These are phyloP conservation scores for Phragmatobia fuliginosa DNA, from an alignment of 2,888 invertebrate species.

Conservation along the genomic window DNA sequence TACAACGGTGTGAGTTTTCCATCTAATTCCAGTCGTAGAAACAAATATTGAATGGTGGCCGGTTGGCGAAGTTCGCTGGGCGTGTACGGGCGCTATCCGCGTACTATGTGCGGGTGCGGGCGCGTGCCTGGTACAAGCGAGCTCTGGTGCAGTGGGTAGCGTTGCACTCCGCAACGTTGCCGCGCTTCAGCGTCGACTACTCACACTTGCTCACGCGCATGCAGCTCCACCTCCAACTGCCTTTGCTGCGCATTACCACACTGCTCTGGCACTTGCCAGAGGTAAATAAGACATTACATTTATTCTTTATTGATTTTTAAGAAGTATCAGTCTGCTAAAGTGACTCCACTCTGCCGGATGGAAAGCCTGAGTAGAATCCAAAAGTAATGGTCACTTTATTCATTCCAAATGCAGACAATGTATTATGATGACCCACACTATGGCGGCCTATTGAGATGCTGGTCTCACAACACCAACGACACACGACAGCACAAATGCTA, in stretches of 20 bases:
- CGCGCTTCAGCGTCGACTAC: slow-evolving; percentile 73
- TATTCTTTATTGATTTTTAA: background rate
- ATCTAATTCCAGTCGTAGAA: slow-evolving; percentile 53
- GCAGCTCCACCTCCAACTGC: slow-evolving; percentile 74
- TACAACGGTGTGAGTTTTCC: too few species aligned
- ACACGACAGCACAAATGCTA: too few species aligned
- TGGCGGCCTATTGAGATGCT: too few species aligned
- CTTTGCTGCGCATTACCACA: slow-evolving; percentile 72
- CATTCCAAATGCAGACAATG: too few species aligned
- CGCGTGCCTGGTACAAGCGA: slow-evolving; percentile 31
- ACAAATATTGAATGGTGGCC: slow-evolving; percentile 77
- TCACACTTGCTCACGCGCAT: slow-evolving; percentile 75
- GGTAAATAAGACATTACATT: slow-evolving; percentile 51
- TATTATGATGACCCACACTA: too few species aligned
- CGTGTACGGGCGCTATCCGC: slow-evolving; percentile 71
- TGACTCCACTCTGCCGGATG: too few species aligned
- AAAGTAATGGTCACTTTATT: too few species aligned
- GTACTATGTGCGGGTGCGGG: slow-evolving; percentile 70
- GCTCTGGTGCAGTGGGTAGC: slow-evolving; percentile 53
- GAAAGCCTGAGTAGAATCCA: too few species aligned
- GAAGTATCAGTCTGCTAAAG: too few species aligned
- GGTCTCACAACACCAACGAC: too few species aligned
- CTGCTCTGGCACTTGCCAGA: slow-evolving; percentile 76
- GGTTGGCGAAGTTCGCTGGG: slow-evolving; percentile 76
- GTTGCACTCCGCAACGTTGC: slow-evolving; percentile 76